A percentile compares a stretch with the other conserved stretches of the same genome.
These are phyloP conservation scores for Numenius phaeopus DNA, from an alignment of 2,797 vertebrate genomes.

Conservation along the genomic window DNA sequence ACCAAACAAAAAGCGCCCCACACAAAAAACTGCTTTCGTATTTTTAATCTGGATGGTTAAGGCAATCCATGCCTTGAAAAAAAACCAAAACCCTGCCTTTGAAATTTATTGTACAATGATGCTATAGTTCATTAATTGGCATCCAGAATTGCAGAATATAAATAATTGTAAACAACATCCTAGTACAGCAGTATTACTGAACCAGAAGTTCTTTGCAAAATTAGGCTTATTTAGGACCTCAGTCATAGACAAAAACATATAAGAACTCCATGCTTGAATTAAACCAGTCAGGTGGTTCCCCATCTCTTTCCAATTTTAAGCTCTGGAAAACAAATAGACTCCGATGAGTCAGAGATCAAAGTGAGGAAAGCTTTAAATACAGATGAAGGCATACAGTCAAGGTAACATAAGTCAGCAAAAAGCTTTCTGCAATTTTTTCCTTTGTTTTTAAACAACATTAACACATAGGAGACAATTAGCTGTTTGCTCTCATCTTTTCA, in stretches of 20 bases:
- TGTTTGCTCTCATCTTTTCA: neutral
- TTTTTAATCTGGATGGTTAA: neutral
- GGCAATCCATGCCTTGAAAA: neutral
- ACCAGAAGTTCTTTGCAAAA: neutral
- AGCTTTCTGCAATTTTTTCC: neutral
- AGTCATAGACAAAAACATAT: neutral
- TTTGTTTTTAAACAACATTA: neutral
- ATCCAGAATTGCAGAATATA: neutral
- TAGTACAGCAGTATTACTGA: neutral
- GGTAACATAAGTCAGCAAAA: neutral
- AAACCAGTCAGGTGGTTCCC: neutral
- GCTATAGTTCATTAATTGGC: neutral
- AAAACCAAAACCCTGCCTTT: neutral
- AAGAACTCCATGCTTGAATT: neutral
- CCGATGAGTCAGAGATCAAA: neutral
- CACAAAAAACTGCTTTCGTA: neutral
- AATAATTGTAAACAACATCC: neutral
- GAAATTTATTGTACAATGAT: neutral
- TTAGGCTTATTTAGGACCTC: neutral
- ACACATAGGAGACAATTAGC: neutral
- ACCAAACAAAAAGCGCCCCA: neutral
- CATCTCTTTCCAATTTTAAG: neutral
- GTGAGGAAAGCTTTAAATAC: neutral
- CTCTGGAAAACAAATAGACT: neutral
- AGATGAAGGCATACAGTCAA: neutral